Conservation (phyloP, 2,888 invertebrate genomes). For the Standfussiana lucernea region DNA sequence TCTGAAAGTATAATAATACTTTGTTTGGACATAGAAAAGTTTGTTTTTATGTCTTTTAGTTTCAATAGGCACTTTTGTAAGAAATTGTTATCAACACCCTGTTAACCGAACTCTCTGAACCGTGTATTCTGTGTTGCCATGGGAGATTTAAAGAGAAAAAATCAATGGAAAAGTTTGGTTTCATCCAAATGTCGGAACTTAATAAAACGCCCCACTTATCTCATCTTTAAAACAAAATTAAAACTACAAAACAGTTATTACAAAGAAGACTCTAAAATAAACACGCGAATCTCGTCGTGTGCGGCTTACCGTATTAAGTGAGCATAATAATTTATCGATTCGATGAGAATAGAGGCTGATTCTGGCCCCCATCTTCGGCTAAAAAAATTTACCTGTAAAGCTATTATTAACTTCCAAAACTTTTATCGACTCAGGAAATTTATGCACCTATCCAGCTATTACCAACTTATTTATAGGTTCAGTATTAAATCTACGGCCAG, state of each 20-base stretch:
- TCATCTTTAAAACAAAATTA: neutral
- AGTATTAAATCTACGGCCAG: constrained; percentile 22
- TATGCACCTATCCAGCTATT: constrained; percentile 26
- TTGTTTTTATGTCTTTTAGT: constrained; percentile 16
- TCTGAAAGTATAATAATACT: constrained; percentile 19
- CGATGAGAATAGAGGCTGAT: constrained; percentile 8
- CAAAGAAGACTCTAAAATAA: neutral
- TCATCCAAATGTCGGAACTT: neutral
- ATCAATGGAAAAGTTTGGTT: neutral
- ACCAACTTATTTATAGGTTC: constrained; percentile 36
- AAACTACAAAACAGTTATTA: neutral
- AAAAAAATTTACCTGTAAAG: constrained; percentile 39
- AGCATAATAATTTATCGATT: constrained; percentile 13
- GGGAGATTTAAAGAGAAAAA: neutral
- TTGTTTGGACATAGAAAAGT: constrained; percentile 15
- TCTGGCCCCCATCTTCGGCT: neutral
- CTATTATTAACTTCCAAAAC: constrained; percentile 52
- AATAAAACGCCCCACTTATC: neutral
- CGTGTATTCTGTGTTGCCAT: neutral
- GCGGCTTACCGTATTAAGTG: neutral
- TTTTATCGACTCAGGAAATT: constrained; percentile 41
- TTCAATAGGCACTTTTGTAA: constrained; percentile 9
- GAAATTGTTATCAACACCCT: constrained; percentile 6
- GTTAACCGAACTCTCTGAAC: neutral
- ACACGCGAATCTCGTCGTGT: constrained; percentile 6